phyloP scores from a whole-genome alignment of 2,888 invertebrate genomes.

The Chironomus riparius region DNA sequence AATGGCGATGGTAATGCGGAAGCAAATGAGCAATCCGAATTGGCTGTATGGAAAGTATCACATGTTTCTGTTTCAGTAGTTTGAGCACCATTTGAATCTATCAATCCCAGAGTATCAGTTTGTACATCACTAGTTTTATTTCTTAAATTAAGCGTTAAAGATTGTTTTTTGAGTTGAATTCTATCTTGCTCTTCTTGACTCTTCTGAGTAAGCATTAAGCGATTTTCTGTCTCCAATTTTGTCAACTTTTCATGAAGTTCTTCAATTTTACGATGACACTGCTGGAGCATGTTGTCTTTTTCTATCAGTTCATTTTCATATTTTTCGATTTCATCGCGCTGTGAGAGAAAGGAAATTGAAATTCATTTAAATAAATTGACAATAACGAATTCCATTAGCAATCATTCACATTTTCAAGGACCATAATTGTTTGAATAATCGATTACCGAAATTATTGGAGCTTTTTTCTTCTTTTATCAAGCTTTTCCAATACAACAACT shows the following conservation, averaged over 20 bases:
- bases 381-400: background rate
- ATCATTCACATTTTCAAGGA: background rate
- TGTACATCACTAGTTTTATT: slow-evolving; percentile 44
- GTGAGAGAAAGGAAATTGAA: slow-evolving; percentile 29
- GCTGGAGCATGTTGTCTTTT: slow-evolving; percentile 47
- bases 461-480: background rate
- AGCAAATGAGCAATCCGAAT: slow-evolving; percentile 47
- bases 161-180: slow-evolving; percentile 46
- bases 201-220: slow-evolving; percentile 43
- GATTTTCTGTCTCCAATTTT: slow-evolving; percentile 55
- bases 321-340: slow-evolving; percentile 64
- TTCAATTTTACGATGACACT: slow-evolving; percentile 56
- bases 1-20: slow-evolving; percentile 36
- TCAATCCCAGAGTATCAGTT: slow-evolving; percentile 32
- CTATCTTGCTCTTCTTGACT: slow-evolving; percentile 46
- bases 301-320: slow-evolving; percentile 56
- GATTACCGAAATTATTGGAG: background rate
- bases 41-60: slow-evolving; percentile 69
- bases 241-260: slow-evolving; percentile 60
- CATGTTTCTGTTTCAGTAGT: slow-evolving; percentile 44
- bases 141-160: slow-evolving; percentile 58
- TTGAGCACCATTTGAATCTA: slow-evolving; percentile 28
- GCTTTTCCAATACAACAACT: background rate
- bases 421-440: background rate
- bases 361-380: background rate